phyloP scores from a whole-genome alignment of 2,888 invertebrate species.

The Schrankia costaestrigalis region DNA sequence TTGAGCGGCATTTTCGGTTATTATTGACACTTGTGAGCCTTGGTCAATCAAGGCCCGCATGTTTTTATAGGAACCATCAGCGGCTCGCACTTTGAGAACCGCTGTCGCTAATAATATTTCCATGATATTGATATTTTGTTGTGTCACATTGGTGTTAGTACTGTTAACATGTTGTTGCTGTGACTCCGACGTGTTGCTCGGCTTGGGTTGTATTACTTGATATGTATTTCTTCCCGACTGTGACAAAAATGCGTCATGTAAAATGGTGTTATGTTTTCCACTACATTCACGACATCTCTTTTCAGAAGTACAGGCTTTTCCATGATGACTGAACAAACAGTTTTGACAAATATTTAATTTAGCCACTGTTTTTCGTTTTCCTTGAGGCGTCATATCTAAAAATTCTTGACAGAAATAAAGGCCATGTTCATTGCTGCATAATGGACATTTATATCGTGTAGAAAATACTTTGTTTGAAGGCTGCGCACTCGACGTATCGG shows the following conservation, averaged over 20 bases:
- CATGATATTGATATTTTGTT: no score
- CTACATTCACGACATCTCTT: conserved; percentile 3
- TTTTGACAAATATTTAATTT: conserved; percentile 3
- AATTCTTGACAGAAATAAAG: conserved; percentile 4
- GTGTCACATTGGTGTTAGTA: neutral
- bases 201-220: neutral
- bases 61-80: neutral
- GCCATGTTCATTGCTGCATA: conserved; percentile 3
- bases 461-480: no score
- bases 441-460: neutral
- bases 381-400: conserved; percentile 2
- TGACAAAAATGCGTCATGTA: conserved; percentile 1
- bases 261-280: conserved; percentile 1
- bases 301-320: neutral
- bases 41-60: conserved; percentile 2
- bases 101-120: conserved; percentile 1
- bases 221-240: no score
- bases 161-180: neutral
- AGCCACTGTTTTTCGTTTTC: neutral
- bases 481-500: no score
- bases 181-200: neutral
- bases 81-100: conserved; percentile 1
- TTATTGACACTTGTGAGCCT: neutral
- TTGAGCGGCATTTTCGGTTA: conserved; percentile 3
- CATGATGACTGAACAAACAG: conserved; percentile 3